Evolutionary conservation across 1,140 invertebrate genomes (phyloP).

Genomic region (Hydropsyche tenuis): DNA sequence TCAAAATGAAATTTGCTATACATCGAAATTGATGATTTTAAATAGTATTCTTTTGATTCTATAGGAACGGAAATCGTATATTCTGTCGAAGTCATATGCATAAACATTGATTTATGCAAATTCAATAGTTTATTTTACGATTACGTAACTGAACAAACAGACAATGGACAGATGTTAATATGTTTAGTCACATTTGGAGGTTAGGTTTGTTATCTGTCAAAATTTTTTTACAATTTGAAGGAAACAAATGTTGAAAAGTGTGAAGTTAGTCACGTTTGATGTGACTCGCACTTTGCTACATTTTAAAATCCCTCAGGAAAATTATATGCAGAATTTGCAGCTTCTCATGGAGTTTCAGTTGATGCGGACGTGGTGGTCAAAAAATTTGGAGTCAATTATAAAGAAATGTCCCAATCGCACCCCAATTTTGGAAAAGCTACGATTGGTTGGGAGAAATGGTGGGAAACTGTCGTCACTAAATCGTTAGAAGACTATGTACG

Average conservation of each 20-base stretch:
- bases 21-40: no score
- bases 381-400: slow-evolving; percentile 71
- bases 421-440: slow-evolving; percentile 80
- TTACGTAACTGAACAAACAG: no score
- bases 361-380: slow-evolving; percentile 66
- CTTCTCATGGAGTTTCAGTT: slow-evolving; percentile 70
- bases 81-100: no score
- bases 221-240: no score
- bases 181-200: no score
- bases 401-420: slow-evolving; percentile 68
- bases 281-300: slow-evolving; percentile 84
- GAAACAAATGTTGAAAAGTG: slow-evolving; percentile 48
- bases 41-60: no score
- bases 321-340: slow-evolving; percentile 75
- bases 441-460: slow-evolving; percentile 82
- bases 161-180: no score
- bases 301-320: slow-evolving; percentile 72
- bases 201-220: no score
- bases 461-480: slow-evolving; percentile 71
- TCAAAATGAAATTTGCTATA: no score
- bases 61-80: no score
- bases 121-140: no score
- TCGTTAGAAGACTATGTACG: slow-evolving; percentile 67
- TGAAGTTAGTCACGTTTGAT: slow-evolving; percentile 82
- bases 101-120: no score